Base-by-base conservation (phyloP, 2,797 vertebrate species). In the Enteromius viviparus region DNA sequence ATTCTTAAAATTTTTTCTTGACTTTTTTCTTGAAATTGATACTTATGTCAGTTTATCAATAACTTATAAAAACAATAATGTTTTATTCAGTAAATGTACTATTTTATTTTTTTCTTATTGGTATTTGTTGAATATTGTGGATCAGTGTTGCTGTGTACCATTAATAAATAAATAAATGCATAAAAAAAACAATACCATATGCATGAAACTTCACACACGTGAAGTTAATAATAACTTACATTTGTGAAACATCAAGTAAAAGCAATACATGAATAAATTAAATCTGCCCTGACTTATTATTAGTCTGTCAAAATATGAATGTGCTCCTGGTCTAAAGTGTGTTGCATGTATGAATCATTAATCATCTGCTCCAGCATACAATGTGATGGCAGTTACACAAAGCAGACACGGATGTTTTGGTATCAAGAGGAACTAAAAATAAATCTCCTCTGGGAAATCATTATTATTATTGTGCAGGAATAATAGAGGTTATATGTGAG, bases 401-500 rank as follows among this genome's bases (percentile, higher is more conserved):
- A 84, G 79, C 58, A 68, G 53, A 55, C 76, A 53, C 34, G 23
- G 82, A 86, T 86, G 65, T 84, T 83, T 78, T 76, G 70, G 69
- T 85, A 81, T 83, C 81, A 84, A 82, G 82, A 82, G 62, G 47
- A 84, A 82, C 78, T 85, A 83, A 87, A 89, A 88, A 87, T 85
- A 84, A n/a, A 85, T 58, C 32, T 58, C 86, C 82, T 42, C 49
- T 60, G 66, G 81, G 85, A 88, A 72, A 76, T 80, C 81, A 74
- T 55, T 81, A 47, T 76, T 85, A 75, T 85, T 85, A 82, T 47
- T 85, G 71, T 69, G 65, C 21, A 9, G 21, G 58, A 47, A 58
- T 55, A 71, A 65, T 55, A 64, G 51, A 58, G 58, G 68, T 65
- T 66, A 76, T 74, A 37, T 66, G 53, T 29, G 23, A 45, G 45